A percentile compares a stretch with the other conserved stretches of the same genome.
Evolutionary conservation across 2,888 invertebrate genomes (phyloP).

Genomic region (Drosophila barbarae): DNA sequence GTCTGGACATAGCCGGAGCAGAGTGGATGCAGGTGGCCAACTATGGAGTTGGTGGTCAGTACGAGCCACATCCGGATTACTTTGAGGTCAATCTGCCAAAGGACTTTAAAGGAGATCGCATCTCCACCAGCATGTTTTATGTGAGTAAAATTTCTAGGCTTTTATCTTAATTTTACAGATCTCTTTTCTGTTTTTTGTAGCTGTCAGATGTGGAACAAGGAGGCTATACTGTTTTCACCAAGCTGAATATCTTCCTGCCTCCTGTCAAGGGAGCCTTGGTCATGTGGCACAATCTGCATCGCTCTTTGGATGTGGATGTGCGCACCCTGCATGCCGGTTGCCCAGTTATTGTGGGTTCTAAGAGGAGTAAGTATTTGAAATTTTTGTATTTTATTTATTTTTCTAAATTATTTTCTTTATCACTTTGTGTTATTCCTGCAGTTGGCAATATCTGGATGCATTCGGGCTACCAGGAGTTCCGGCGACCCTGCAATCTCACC

Average conservation of each 20-base stretch:
- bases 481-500: slow-evolving; percentile 81
- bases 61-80: slow-evolving; percentile 96
- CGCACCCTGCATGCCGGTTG: slow-evolving; percentile 96
- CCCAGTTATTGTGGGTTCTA: slow-evolving; percentile 95
- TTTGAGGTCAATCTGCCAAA: slow-evolving; percentile 81
- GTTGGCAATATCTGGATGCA: slow-evolving; percentile 95
- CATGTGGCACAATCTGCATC: slow-evolving; percentile 95
- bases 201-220: slow-evolving; percentile 98
- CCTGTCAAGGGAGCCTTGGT: slow-evolving; percentile 94
- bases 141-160: slow-evolving; percentile 83
- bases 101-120: slow-evolving; percentile 82
- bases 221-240: slow-evolving; percentile 97
- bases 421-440: slow-evolving; percentile 63
- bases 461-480: slow-evolving; percentile 90
- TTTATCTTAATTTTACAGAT: too few species aligned
- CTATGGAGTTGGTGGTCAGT: slow-evolving; percentile 98
- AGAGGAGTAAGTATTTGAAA: slow-evolving; percentile 88
- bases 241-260: slow-evolving; percentile 89
- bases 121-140: slow-evolving; percentile 96
- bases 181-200: slow-evolving; percentile 81
- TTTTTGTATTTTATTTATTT: neutral
- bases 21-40: slow-evolving; percentile 98
- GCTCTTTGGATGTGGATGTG: slow-evolving; percentile 91
- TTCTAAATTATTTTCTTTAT: neutral
- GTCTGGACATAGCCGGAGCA: slow-evolving; percentile 89